Conservation (phyloP, 2,113 vertebrate genomes). For the Cariama cristata region DNA sequence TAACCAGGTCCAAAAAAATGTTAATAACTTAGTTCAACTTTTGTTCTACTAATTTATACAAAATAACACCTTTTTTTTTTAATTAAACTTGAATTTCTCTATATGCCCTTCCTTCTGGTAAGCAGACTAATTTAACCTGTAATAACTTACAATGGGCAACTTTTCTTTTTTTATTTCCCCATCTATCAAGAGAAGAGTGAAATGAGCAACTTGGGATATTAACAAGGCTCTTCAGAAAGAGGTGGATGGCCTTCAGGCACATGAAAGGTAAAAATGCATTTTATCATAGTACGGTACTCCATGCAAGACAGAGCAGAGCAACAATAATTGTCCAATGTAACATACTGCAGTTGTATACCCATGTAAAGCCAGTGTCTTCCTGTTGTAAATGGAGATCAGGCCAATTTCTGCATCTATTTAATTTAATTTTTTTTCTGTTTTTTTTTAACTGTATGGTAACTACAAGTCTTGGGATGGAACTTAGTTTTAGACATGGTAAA, state of each 20-base stretch:
- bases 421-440: neutral
- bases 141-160: constrained; percentile 74
- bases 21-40: constrained; percentile 83
- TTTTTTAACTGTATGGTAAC: constrained; percentile 72
- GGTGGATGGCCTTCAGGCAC: constrained; percentile 84
- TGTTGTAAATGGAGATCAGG: constrained; percentile 79
- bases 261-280: constrained; percentile 84
- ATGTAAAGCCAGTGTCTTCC: constrained; percentile 82
- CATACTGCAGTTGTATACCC: constrained; percentile 74
- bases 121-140: constrained; percentile 66
- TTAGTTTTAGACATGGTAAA: constrained; percentile 77
- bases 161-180: constrained; percentile 44
- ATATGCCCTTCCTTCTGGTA: constrained; percentile 72
- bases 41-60: constrained; percentile 81
- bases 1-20: constrained; percentile 74
- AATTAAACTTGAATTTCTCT: constrained; percentile 70
- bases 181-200: constrained; percentile 73
- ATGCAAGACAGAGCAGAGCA: constrained; percentile 88
- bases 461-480: constrained; percentile 78
- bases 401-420: constrained; percentile 78
- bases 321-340: constrained; percentile 79
- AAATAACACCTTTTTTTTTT: constrained; percentile 71
- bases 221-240: constrained; percentile 83
- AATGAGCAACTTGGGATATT: constrained; percentile 79
- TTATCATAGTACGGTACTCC: constrained; percentile 80